These are phyloP conservation scores for Synergus japonicus DNA, from an alignment of 2,888 invertebrate genomes.

Conservation along the genomic window DNA sequence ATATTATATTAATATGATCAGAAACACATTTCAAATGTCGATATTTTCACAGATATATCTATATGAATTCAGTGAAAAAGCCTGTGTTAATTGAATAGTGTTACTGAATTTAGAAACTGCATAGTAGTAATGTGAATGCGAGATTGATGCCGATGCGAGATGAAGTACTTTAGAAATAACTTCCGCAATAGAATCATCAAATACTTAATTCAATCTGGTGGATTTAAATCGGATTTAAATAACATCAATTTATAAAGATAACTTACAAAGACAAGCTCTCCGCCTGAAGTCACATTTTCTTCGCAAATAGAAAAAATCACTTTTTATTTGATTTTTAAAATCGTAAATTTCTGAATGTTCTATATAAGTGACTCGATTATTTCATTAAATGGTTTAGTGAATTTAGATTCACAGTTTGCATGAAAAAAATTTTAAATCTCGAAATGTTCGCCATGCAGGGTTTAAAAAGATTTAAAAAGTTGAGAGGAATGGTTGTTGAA, in stretches of 20 bases:
- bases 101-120: background rate
- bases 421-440: too few species aligned
- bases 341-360: background rate
- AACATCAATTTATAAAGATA: background rate
- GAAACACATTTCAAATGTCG: background rate
- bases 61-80: background rate
- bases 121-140: background rate
- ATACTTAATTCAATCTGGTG: background rate
- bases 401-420: too few species aligned
- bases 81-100: background rate
- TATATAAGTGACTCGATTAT: background rate
- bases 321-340: background rate
- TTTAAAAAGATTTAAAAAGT: too few species aligned
- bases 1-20: slow-evolving; percentile 5
- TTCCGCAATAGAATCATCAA: background rate
- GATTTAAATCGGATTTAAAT: background rate
- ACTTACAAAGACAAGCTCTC: background rate
- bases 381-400: background rate
- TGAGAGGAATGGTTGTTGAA: background rate
- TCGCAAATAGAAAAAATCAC: background rate
- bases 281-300: background rate
- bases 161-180: background rate
- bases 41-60: slow-evolving; percentile 8
- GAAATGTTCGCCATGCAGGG: too few species aligned
- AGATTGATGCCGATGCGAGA: slow-evolving; percentile 15